A percentile compares a stretch with the other conserved stretches of the same genome.
These are phyloP conservation scores for Andinoacara biseriatus DNA, from an alignment of 2,113 vertebrate genomes.

Conservation along the genomic window DNA sequence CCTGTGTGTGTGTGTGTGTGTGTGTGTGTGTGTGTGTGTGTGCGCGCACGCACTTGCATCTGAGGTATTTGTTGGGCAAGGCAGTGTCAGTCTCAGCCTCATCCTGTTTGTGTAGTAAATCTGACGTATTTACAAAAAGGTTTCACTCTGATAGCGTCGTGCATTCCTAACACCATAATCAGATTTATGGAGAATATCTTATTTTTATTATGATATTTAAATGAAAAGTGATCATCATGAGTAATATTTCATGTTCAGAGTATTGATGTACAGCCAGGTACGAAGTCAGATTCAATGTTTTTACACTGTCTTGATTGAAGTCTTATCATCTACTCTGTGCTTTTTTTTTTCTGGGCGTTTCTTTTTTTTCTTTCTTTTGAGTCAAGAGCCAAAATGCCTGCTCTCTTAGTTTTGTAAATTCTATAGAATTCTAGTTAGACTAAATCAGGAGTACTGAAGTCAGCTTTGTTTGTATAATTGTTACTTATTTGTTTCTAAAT, in stretches of 20 bases:
- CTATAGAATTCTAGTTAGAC: not conserved
- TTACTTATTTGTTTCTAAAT: too few relatives aligned
- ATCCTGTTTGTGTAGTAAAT: constrained; percentile 45
- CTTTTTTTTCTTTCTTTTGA: not conserved
- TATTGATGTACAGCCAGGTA: constrained; percentile 15
- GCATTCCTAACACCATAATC: constrained; percentile 26
- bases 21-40: not conserved
- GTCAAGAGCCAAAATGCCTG: not conserved
- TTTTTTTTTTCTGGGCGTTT: rapidly evolving
- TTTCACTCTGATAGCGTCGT: constrained; percentile 14
- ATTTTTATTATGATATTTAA: constrained; percentile 35
- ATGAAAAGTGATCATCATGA: constrained; percentile 38
- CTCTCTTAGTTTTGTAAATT: not conserved
- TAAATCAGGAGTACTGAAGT: not conserved
- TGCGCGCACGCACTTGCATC: not conserved
- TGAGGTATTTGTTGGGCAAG: constrained; percentile 47
- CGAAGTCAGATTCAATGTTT: constrained; percentile 1
- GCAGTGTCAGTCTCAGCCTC: constrained; percentile 41
- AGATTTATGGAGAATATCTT: constrained; percentile 40
- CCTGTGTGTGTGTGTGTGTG: not conserved
- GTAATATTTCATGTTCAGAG: not conserved
- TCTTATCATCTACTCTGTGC: not conserved
- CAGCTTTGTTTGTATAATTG: too few relatives aligned
- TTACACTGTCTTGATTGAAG: not conserved
- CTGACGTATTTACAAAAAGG: constrained; percentile 44